phyloP scores from a whole-genome alignment of 2,797 vertebrate genomes.

The Megaceryle alcyon region DNA sequence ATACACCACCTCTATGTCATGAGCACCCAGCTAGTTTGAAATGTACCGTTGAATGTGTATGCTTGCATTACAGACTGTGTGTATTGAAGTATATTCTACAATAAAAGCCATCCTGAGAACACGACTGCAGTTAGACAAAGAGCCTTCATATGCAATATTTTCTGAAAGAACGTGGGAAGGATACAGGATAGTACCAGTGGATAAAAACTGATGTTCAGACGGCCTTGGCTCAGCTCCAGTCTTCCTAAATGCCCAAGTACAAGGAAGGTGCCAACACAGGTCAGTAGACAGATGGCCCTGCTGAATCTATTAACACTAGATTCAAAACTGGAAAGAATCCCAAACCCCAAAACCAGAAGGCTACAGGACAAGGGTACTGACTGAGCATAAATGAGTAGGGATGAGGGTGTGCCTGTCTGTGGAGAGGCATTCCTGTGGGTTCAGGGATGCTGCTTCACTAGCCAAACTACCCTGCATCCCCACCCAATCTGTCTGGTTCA shows the following conservation, averaged over 20 bases:
- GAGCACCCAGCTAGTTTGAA: neutral
- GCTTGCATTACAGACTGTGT: neutral
- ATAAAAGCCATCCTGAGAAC: neutral
- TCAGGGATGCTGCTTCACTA: neutral
- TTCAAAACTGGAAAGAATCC: neutral
- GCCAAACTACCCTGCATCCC: neutral
- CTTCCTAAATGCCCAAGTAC: neutral
- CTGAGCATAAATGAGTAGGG: neutral
- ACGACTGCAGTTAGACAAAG: neutral
- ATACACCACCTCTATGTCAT: neutral
- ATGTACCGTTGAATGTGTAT: fast-evolving
- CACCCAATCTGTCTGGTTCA: neutral
- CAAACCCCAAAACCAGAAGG: neutral
- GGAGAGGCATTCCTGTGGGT: neutral
- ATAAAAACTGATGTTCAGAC: neutral
- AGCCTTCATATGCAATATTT: neutral
- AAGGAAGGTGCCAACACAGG: neutral
- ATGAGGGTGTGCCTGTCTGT: neutral
- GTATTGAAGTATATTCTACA: neutral
- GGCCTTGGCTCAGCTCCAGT: neutral
- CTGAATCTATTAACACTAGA: neutral
- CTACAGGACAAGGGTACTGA: neutral
- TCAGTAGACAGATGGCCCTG: neutral
- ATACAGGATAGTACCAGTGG: neutral
- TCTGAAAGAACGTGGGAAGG: neutral